phyloP scores from a whole-genome alignment of 2,797 vertebrate species.

The Cryptoprocta ferox region DNA sequence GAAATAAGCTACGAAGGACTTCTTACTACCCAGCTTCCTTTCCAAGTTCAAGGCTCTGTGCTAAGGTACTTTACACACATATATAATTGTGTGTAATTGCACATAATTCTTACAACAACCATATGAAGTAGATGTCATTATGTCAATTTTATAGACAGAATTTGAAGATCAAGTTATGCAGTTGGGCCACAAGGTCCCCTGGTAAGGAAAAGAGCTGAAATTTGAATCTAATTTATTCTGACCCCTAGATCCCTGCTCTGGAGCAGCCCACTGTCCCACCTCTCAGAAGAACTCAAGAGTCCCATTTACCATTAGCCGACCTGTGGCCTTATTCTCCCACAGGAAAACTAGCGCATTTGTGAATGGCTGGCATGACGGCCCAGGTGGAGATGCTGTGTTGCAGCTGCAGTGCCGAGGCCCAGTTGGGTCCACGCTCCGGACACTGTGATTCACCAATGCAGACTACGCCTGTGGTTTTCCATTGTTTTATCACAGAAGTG shows the following conservation, averaged over 20 bases:
- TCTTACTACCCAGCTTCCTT: not conserved
- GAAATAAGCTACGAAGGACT: not conserved
- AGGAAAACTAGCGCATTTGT: not conserved
- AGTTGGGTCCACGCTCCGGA: rapidly evolving
- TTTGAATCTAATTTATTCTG: not conserved
- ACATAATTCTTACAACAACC: not conserved
- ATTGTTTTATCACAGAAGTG: constrained; percentile 27
- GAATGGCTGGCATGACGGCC: not conserved
- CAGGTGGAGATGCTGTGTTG: not conserved
- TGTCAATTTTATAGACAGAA: not conserved
- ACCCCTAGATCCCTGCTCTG: not conserved
- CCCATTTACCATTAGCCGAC: no score
- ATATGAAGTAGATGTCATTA: not conserved
- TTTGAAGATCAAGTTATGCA: not conserved
- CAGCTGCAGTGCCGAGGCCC: not conserved
- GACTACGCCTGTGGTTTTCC: not conserved
- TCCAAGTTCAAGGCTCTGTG: not conserved
- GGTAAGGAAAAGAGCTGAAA: not conserved
- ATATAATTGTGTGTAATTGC: no score
- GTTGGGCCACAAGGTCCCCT: not conserved
- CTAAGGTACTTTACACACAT: not conserved
- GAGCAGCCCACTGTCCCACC: not conserved
- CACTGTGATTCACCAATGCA: not conserved
- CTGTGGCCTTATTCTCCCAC: rapidly evolving
- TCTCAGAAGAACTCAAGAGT: not conserved